Conservation (phyloP, 2,113 vertebrate species). For the Lota lota region DNA sequence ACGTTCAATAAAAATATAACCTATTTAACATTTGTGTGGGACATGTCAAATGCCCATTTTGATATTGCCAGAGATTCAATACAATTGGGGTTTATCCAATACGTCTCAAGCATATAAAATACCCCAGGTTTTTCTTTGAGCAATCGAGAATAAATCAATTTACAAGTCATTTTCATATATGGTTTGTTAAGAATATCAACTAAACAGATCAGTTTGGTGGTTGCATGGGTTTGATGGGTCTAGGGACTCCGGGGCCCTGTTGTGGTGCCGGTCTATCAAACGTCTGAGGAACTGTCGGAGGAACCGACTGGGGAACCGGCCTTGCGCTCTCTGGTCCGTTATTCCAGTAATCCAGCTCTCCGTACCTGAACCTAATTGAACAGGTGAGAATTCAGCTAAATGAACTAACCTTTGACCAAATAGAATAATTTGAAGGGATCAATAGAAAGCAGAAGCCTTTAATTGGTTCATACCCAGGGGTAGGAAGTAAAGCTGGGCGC, state of each 20-base stretch:
- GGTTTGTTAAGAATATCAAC: neutral
- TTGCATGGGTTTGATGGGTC: slow-evolving; percentile 51
- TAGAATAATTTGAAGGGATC: no score
- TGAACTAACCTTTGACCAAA: neutral
- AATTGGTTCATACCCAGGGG: neutral
- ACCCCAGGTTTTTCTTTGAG: neutral
- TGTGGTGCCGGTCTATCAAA: neutral
- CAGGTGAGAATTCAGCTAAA: neutral
- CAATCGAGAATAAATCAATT: no score
- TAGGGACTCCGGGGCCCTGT: slow-evolving; percentile 72
- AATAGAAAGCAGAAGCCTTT: no score
- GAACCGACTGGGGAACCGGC: no score
- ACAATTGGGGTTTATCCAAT: no score
- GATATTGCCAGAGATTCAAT: neutral
- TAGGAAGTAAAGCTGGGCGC: no score
- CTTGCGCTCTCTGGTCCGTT: no score
- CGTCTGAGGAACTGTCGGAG: no score
- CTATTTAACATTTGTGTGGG: no score
- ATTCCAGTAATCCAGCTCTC: slow-evolving; percentile 52
- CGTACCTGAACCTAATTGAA: slow-evolving; percentile 50
- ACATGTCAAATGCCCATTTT: no score
- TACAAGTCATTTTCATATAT: no score
- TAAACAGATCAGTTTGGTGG: neutral
- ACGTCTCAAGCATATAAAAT: neutral
- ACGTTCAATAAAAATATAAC: no score